Conservation (phyloP, 2,113 vertebrate genomes). For the Peromyscus polionotus region DNA sequence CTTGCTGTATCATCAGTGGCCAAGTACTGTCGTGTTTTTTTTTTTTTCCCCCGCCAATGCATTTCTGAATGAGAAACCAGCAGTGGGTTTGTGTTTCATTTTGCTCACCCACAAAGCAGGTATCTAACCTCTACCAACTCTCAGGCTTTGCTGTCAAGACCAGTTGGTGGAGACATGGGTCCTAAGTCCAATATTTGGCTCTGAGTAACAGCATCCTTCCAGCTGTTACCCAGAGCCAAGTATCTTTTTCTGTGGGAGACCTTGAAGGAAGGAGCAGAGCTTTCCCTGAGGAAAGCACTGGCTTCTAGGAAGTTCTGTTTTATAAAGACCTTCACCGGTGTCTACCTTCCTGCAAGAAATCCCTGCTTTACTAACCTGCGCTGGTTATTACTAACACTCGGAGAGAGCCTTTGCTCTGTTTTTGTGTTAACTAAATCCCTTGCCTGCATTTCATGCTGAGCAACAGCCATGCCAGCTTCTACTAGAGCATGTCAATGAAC, state of each 20-base stretch:
- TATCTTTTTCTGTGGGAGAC: background rate
- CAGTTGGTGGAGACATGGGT: background rate
- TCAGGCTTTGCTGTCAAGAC: background rate
- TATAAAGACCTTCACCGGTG: background rate
- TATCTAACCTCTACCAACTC: background rate
- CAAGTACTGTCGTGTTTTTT: background rate
- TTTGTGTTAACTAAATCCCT: constrained; percentile 55
- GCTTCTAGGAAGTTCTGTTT: background rate
- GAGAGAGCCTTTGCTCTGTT: constrained; percentile 39
- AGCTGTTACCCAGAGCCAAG: background rate
- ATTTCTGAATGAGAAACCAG: background rate
- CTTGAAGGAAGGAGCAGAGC: background rate
- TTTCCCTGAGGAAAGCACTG: background rate
- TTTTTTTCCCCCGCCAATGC: background rate
- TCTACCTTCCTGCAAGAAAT: background rate
- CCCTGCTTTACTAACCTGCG: background rate
- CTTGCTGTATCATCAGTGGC: background rate
- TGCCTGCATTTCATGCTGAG: constrained; percentile 26
- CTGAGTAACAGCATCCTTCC: background rate
- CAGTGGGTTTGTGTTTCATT: background rate
- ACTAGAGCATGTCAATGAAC: background rate
- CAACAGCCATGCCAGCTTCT: background rate
- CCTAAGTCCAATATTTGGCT: background rate
- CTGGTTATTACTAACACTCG: constrained; percentile 4
- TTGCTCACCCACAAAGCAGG: background rate